Base-by-base conservation (phyloP, 1,140 invertebrate species). In the Heliconius melpomene region DNA sequence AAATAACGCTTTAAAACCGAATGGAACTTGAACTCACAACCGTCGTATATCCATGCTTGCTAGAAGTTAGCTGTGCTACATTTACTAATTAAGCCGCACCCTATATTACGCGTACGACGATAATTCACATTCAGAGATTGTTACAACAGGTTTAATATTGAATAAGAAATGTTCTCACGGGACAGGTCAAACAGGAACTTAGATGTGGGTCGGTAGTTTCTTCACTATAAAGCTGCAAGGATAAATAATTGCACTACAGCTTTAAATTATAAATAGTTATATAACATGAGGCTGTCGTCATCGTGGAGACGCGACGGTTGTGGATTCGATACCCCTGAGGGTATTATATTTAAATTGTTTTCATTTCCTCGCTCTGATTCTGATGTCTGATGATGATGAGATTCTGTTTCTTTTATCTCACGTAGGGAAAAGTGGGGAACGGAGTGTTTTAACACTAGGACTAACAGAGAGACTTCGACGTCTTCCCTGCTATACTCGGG, bases 181-280 rank as follows among this genome's bases (percentile, higher is more conserved):
- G 60, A 66, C 60, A 66, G 60, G 60, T 66, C 60, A 66, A 66
- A 66, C 26, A 66, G 60, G 60, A 66, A 66, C 60, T 66, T 66
- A 66, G 23, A 66, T 66, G 60, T 66, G 23, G 60, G 60, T 66
- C 60, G 60, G 13, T 29, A 29, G 60, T 66, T 66, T 66, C 60
- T 66, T 66, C 60, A 66, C 60, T 66, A 66, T 66, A 29, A 23
- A 29, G 26, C 13, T 66, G 23, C 23, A 66, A 66, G 60, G 60
- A 66, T 66, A 66, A 29, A 66, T 66, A 29, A 66, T 66, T 66
- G 2, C 60, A 29, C 23, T 29, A 23, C 13, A 66, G 13, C 26
- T n/a, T 66, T 9, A n/a, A 26, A 66, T 8, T 40, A 38, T 18
- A 18, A 74, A 16, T 23, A 26, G 3, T 66, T 66, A 29, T 66